Evolutionary conservation across 2,888 invertebrate species (phyloP).

Genomic region (Melangyna quadrimaculata): DNA sequence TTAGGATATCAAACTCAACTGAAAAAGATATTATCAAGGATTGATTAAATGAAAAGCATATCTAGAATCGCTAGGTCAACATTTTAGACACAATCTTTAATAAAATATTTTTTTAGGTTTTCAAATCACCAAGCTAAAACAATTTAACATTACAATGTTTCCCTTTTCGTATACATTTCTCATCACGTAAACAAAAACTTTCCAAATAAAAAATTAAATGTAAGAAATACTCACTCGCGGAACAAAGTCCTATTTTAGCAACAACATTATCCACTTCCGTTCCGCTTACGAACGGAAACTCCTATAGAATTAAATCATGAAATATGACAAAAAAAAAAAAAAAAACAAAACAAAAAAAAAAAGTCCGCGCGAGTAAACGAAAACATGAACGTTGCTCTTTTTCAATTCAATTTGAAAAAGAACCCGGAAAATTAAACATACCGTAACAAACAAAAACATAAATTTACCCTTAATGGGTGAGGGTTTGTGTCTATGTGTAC

Average conservation of each 20-base stretch:
- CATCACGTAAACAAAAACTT: slow-evolving; percentile 37
- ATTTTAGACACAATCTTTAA: too few relatives aligned
- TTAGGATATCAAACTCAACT: too few relatives aligned
- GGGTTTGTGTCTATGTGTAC: neutral
- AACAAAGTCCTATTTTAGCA: slow-evolving; percentile 63
- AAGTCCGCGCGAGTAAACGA: slow-evolving; percentile 35
- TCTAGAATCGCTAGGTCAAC: too few relatives aligned
- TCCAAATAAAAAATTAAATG: neutral
- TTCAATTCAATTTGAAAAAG: slow-evolving; percentile 58
- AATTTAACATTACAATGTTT: neutral
- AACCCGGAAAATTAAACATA: slow-evolving; percentile 71
- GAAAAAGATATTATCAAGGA: too few relatives aligned
- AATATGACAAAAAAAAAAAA: slow-evolving; percentile 43
- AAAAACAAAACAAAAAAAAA: neutral
- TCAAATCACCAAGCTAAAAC: neutral
- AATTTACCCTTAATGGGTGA: slow-evolving; percentile 69
- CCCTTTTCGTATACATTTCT: neutral
- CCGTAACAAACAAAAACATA: slow-evolving; percentile 72
- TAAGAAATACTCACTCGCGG: slow-evolving; percentile 20
- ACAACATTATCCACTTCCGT: slow-evolving; percentile 69
- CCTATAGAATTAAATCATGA: slow-evolving; percentile 56
- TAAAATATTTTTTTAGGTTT: neutral
- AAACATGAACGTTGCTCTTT: slow-evolving; percentile 67
- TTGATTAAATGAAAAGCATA: too few relatives aligned
- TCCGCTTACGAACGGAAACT: slow-evolving; percentile 57